Conservation (phyloP, 1,140 invertebrate genomes). For the Bursaphelenchus mucronatus region DNA sequence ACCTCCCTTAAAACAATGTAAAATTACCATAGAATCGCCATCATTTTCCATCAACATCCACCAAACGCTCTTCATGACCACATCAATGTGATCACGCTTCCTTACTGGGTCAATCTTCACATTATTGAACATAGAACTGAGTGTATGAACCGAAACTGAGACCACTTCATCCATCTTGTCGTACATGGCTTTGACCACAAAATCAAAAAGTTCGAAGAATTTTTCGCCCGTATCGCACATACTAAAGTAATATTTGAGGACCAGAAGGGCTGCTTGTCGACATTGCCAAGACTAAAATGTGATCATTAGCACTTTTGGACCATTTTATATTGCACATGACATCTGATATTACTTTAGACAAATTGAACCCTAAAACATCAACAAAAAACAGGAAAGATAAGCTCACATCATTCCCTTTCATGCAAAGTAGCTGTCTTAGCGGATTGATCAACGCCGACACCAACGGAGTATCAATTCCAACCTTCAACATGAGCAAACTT, state of each 20-base stretch:
- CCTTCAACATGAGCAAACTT: conserved; percentile 25
- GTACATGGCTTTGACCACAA: conserved; percentile 21
- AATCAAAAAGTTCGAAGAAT: conserved; percentile 19
- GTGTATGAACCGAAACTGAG: conserved; percentile 31
- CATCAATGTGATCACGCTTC: conserved; percentile 26
- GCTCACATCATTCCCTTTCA: conserved; percentile 21
- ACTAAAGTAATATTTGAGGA: conserved; percentile 35
- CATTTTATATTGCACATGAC: too few relatives aligned
- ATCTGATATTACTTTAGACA: too few relatives aligned
- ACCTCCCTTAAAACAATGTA: not conserved
- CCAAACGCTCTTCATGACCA: conserved; percentile 39
- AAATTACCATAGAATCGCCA: not conserved
- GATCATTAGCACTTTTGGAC: not conserved
- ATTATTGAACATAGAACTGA: conserved; percentile 38
- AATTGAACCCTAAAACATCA: not conserved
- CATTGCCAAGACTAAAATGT: conserved; percentile 40
- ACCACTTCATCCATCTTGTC: conserved; percentile 38
- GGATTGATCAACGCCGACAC: conserved; percentile 16
- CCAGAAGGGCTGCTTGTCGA: conserved; percentile 42
- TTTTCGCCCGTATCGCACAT: conserved; percentile 21
- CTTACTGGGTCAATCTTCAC: conserved; percentile 11
- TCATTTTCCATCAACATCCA: conserved; percentile 19
- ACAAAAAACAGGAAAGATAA: conserved; percentile 2
- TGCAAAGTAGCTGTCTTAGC: conserved; percentile 19
- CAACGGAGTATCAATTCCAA: conserved; percentile 22